These are phyloP conservation scores for Anoplopoma fimbria DNA, from an alignment of 2,113 vertebrate genomes.

Conservation along the genomic window DNA sequence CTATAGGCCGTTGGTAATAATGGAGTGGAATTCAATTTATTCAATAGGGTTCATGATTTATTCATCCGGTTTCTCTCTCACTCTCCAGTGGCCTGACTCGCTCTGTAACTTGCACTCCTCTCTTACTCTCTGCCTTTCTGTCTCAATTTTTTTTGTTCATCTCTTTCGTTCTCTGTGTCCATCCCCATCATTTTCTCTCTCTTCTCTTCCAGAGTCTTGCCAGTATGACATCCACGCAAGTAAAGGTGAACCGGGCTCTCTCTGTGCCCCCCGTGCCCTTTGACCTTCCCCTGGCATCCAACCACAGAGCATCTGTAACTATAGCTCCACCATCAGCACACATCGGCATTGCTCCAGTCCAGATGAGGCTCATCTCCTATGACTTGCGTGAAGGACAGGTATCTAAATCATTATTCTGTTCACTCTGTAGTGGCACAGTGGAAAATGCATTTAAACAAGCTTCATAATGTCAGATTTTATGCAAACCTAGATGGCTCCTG, in stretches of 20 bases:
- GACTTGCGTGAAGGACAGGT: constrained; percentile 94
- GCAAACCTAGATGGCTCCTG: neutral
- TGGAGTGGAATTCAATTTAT: constrained; percentile 69
- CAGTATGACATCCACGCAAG: constrained; percentile 88
- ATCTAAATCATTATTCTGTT: constrained; percentile 43
- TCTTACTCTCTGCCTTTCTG: constrained; percentile 1
- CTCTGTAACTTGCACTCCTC: constrained; percentile 43
- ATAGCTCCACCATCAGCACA: constrained; percentile 89
- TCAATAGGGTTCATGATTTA: constrained; percentile 66
- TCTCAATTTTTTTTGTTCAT: constrained; percentile 2
- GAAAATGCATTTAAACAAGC: constrained; percentile 10
- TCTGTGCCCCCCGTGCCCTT: constrained; percentile 87
- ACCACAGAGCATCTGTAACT: constrained; percentile 84
- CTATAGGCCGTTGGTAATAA: constrained; percentile 59
- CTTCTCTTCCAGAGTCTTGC: constrained; percentile 88
- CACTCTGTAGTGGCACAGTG: neutral
- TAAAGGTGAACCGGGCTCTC: constrained; percentile 89
- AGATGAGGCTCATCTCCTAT: constrained; percentile 91
- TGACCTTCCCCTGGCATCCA: constrained; percentile 86
- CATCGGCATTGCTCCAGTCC: constrained; percentile 84
- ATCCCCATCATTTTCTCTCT: neutral
- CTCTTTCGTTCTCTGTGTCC: neutral
- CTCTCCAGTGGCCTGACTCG: constrained; percentile 46
- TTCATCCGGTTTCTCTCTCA: constrained; percentile 59
- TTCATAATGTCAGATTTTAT: neutral